Percentiles rank a stretch among this genome's conserved stretches.
These are phyloP conservation scores for Pilophorus perplexus DNA, from an alignment of 2,888 invertebrate species.

Conservation along the genomic window DNA sequence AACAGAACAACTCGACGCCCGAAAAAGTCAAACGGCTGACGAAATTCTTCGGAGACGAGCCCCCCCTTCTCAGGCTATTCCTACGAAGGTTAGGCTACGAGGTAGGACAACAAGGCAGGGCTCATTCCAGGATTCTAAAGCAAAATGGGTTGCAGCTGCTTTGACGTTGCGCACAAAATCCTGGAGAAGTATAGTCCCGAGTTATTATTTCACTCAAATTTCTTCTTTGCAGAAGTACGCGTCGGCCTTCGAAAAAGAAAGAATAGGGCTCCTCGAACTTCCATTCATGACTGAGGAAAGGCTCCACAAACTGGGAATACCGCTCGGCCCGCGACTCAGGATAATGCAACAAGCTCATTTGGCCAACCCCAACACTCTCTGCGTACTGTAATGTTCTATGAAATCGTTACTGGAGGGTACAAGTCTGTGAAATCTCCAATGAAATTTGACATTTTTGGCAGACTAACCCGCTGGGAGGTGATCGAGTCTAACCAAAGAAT, in stretches of 20 bases:
- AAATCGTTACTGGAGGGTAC: too few relatives aligned
- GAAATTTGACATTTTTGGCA: too few relatives aligned
- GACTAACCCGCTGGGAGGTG: too few relatives aligned
- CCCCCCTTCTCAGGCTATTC: slow-evolving; percentile 82
- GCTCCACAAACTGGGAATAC: slow-evolving; percentile 83
- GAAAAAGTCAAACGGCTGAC: slow-evolving; percentile 82
- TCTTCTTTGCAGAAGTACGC: slow-evolving; percentile 72
- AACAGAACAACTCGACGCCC: slow-evolving; percentile 65
- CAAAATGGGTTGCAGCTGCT: too few relatives aligned
- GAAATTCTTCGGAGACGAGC: slow-evolving; percentile 92
- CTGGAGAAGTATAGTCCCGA: too few relatives aligned
- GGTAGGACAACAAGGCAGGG: too few relatives aligned
- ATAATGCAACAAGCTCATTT: slow-evolving; percentile 80
- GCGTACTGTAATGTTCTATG: slow-evolving; percentile 54
- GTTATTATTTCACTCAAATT: too few relatives aligned
- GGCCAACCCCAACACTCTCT: slow-evolving; percentile 55
- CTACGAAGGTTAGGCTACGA: slow-evolving; percentile 88
- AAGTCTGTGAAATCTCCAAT: too few relatives aligned
- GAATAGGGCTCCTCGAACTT: slow-evolving; percentile 84
- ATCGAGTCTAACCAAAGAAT: too few relatives aligned
- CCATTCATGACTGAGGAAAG: slow-evolving; percentile 88
- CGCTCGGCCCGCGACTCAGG: slow-evolving; percentile 80
- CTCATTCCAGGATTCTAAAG: too few relatives aligned
- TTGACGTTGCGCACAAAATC: too few relatives aligned
- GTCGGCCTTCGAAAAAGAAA: slow-evolving; percentile 75